A percentile compares a stretch with the other conserved stretches of the same genome.
Conservation (phyloP, 2,888 invertebrate genomes). For the Ectobius pallidus region DNA sequence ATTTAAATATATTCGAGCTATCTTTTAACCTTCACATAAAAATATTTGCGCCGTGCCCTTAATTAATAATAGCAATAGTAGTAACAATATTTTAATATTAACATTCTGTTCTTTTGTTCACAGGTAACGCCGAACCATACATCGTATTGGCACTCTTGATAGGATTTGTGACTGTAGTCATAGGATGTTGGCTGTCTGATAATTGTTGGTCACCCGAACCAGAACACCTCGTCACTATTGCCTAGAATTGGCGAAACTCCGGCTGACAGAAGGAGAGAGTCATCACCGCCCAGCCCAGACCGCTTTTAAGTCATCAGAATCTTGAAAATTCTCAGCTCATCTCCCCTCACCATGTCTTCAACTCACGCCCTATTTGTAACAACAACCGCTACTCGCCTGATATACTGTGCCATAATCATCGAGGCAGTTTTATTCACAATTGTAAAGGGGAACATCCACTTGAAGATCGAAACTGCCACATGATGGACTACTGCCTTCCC, state of each 20-base stretch:
- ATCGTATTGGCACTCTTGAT: conserved; percentile 75
- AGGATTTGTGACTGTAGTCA: conserved; percentile 73
- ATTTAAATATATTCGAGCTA: too few relatives aligned
- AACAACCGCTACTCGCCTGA: background rate
- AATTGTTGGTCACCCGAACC: conserved; percentile 81
- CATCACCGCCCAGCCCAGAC: conserved; percentile 2
- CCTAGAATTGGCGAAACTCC: conserved; percentile 57
- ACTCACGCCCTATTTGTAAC: background rate
- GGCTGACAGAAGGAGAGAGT: background rate
- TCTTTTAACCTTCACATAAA: too few relatives aligned
- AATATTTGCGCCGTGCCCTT: too few relatives aligned
- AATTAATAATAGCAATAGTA: too few relatives aligned
- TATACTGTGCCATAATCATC: too few relatives aligned
- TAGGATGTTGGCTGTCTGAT: conserved; percentile 78
- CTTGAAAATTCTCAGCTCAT: background rate
- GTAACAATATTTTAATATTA: too few relatives aligned
- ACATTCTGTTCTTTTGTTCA: too few relatives aligned
- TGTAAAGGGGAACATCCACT: background rate
- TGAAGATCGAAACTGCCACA: too few relatives aligned
- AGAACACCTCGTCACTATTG: conserved; percentile 68
- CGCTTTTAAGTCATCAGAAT: background rate
- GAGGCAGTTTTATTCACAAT: background rate
- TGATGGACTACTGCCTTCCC: too few relatives aligned
- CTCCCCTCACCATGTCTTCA: background rate
- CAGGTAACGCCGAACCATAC: conserved; percentile 78